These are phyloP conservation scores for Rattus norvegicus DNA, from an alignment of 2,113 vertebrate genomes.

Conservation along the genomic window GRCr8 NC_086019.1:35721501-35722000, in stretches of 20 bases:
- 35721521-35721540: neutral
- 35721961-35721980: neutral
- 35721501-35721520: neutral
- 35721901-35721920: neutral
- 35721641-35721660: neutral
- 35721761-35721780: neutral
- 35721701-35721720: neutral
- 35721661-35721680: neutral
- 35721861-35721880: neutral
- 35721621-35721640: neutral
- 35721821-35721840: neutral
- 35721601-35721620: neutral
- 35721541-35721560: neutral
- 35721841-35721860: neutral
- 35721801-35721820: neutral
- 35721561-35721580: neutral
- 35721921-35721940: neutral
- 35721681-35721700: neutral
- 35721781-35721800: neutral
- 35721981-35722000: neutral
- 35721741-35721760: neutral
- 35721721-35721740: neutral
- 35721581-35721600: too few species aligned
- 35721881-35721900: neutral
- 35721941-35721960: neutral